Evolutionary conservation across 2,888 invertebrate species (phyloP).

Genomic region (Limnephilus lunatus): DNA sequence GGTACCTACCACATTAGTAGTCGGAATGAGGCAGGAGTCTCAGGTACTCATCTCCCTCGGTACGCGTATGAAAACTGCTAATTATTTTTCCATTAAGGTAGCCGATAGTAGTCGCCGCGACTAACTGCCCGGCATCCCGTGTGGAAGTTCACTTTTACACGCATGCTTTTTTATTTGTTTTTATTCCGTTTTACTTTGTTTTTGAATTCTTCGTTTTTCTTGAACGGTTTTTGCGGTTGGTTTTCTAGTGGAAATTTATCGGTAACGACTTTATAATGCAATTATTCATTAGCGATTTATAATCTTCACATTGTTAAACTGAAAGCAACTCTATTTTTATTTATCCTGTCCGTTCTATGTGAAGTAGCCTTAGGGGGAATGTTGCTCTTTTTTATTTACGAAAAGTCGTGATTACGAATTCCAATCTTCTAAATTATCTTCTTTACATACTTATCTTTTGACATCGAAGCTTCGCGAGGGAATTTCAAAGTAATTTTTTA

Average conservation of each 20-base stretch:
- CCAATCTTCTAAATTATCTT: not conserved
- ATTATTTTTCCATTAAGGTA: constrained; percentile 66
- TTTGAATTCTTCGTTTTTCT: not conserved
- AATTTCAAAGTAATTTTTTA: not conserved
- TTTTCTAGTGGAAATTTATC: not conserved
- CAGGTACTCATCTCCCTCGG: constrained; percentile 43
- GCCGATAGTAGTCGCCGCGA: constrained; percentile 56
- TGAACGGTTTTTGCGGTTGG: not conserved
- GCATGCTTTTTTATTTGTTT: not conserved
- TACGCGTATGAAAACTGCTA: constrained; percentile 64
- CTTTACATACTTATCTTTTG: not conserved
- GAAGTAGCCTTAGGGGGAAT: not conserved
- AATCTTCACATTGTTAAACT: not conserved
- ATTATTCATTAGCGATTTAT: not conserved
- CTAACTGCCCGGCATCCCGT: constrained; percentile 45
- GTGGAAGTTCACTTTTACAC: not conserved
- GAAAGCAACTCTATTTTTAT: not conserved
- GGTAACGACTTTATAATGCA: not conserved
- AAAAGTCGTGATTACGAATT: too few species aligned
- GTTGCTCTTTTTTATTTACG: not conserved
- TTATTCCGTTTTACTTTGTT: not conserved
- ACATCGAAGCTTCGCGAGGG: not conserved
- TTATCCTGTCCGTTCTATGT: not conserved
- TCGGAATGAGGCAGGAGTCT: not conserved
- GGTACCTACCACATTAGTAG: constrained; percentile 29